Conservation (phyloP, 2,888 invertebrate genomes). For the Melikaiella ostensackeni region DNA sequence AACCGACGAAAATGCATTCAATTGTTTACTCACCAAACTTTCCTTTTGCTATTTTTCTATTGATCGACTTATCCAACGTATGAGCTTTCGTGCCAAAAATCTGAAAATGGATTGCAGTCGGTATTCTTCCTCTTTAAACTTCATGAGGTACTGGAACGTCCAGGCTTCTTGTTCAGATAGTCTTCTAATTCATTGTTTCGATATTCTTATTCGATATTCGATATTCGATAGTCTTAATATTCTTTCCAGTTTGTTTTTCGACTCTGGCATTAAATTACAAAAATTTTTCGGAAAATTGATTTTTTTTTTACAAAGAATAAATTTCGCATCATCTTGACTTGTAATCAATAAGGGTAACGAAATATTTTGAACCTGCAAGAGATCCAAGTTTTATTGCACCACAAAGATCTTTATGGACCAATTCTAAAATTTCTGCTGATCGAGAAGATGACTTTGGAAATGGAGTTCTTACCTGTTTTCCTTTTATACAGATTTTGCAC, state of each 20-base stretch:
- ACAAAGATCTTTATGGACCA: constrained; percentile 61
- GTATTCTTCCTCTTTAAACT: constrained; percentile 31
- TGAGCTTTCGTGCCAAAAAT: constrained; percentile 41
- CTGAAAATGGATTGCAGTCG: constrained; percentile 39
- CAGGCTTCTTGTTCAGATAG: constrained; percentile 47
- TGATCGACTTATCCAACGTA: constrained; percentile 39
- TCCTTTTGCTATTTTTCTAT: constrained; percentile 21
- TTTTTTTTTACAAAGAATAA: too few species aligned
- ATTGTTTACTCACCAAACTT: constrained; percentile 45
- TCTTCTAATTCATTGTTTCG: constrained; percentile 37
- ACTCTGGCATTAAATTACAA: too few species aligned
- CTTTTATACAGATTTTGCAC: constrained; percentile 43
- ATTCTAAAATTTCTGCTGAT: constrained; percentile 45
- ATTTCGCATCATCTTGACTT: too few species aligned
- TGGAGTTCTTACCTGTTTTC: constrained; percentile 30
- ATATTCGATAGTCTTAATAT: background rate
- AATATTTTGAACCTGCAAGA: constrained; percentile 43
- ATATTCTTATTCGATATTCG: constrained; percentile 29
- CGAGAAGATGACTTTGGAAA: constrained; percentile 37
- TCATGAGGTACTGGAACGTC: constrained; percentile 47
- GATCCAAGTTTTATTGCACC: constrained; percentile 56
- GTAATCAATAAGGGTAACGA: background rate
- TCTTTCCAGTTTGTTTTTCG: too few species aligned
- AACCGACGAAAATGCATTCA: constrained; percentile 24
- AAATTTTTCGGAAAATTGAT: too few species aligned